These are phyloP conservation scores for Megaustenia siamemsis DNA, from an alignment of 2,888 invertebrate genomes.

Conservation along the genomic window DNA sequence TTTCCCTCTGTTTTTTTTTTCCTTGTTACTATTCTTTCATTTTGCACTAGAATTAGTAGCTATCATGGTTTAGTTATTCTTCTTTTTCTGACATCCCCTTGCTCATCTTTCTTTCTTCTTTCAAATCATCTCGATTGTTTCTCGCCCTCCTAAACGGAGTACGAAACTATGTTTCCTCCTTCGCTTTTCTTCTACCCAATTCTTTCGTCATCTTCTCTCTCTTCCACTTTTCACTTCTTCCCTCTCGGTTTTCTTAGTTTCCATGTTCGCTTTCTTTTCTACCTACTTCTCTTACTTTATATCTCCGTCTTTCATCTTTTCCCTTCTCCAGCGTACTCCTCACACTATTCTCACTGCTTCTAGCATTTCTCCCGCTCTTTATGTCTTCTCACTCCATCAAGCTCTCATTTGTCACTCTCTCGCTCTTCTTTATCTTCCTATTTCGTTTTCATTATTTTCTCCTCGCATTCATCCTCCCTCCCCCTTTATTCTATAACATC, in stretches of 20 bases:
- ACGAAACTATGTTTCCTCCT: background rate
- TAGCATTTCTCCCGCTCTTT: background rate
- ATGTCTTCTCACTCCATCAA: background rate
- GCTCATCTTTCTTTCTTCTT: background rate
- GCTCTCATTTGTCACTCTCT: background rate
- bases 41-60: background rate
- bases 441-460: background rate
- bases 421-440: background rate
- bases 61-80: background rate
- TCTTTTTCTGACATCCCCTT: background rate
- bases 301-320: constrained; percentile 24
- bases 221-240: constrained; percentile 10
- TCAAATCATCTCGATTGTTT: background rate
- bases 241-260: no score
- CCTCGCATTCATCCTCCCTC: background rate
- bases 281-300: constrained; percentile 15
- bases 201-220: background rate
- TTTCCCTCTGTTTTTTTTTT: background rate
- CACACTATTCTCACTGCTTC: background rate
- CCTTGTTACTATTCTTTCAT: background rate
- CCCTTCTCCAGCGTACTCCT: constrained; percentile 20
- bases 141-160: background rate
- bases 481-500: background rate
- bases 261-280: constrained; percentile 17
- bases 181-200: background rate